A percentile compares a stretch with the other conserved stretches of the same genome.
Conservation (phyloP, 2,888 invertebrate species). For the Idaea dimidiata region DNA sequence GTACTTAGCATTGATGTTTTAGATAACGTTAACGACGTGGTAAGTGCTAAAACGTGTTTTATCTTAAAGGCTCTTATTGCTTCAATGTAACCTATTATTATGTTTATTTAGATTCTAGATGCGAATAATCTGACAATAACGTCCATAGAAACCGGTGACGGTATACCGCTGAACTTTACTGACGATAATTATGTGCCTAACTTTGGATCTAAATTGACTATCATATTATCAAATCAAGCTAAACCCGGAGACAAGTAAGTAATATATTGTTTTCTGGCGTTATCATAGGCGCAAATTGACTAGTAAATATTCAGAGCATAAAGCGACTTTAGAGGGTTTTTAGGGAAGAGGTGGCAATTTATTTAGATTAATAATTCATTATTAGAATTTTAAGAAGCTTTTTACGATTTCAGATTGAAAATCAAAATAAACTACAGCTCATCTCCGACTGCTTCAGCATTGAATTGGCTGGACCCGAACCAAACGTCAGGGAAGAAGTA, state of each 20-base stretch:
- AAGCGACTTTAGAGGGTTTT: too few species aligned
- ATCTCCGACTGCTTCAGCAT: slow-evolving; percentile 88
- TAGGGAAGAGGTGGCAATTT: too few species aligned
- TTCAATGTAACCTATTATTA: neutral
- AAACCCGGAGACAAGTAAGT: slow-evolving; percentile 69
- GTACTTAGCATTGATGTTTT: slow-evolving; percentile 83
- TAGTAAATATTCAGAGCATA: too few species aligned
- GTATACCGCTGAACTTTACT: slow-evolving; percentile 78
- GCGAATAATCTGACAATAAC: slow-evolving; percentile 84
- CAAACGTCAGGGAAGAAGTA: slow-evolving; percentile 93
- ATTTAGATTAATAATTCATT: neutral
- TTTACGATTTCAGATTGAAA: slow-evolving; percentile 58
- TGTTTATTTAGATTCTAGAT: slow-evolving; percentile 85
- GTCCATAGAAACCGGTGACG: slow-evolving; percentile 80
- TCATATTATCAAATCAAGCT: slow-evolving; percentile 81
- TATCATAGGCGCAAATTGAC: too few species aligned
- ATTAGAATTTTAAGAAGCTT: neutral
- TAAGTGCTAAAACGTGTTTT: slow-evolving; percentile 34
- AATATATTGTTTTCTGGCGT: neutral
- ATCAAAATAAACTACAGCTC: slow-evolving; percentile 88
- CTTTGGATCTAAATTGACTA: slow-evolving; percentile 89
- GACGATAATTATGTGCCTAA: slow-evolving; percentile 82
- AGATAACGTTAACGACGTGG: slow-evolving; percentile 75
- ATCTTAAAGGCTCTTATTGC: neutral
- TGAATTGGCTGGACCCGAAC: slow-evolving; percentile 93